These are phyloP conservation scores for Paracanthobrama guichenoti DNA, from an alignment of 2,113 vertebrate species.

Conservation along the genomic window DNA sequence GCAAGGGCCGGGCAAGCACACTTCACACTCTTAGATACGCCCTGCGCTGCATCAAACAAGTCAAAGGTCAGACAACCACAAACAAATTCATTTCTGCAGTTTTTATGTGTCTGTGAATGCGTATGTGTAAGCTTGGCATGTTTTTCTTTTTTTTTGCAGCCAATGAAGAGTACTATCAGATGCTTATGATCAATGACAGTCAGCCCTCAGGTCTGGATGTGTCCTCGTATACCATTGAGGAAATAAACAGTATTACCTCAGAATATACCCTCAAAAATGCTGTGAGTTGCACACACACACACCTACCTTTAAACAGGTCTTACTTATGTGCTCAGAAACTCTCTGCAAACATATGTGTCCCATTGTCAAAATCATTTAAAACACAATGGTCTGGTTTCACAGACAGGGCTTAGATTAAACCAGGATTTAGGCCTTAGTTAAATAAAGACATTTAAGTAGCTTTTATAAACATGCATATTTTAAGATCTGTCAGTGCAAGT, in stretches of 20 bases:
- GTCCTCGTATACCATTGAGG: conserved; percentile 76
- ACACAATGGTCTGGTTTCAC: too few species aligned
- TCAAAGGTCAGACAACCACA: conserved; percentile 76
- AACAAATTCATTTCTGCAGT: not conserved
- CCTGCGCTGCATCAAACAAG: conserved; percentile 82
- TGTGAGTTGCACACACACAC: conserved; percentile 65
- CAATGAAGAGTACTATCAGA: conserved; percentile 84
- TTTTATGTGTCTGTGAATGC: not conserved
- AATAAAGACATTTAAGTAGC: too few species aligned
- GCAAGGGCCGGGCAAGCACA: conserved; percentile 78
- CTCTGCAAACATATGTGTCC: too few species aligned
- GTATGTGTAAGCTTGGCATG: not conserved
- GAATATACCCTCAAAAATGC: conserved; percentile 75
- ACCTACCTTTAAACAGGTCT: not conserved
- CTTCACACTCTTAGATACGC: conserved; percentile 78
- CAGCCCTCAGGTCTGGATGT: conserved; percentile 71
- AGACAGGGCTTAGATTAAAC: too few species aligned
- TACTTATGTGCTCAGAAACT: too few species aligned
- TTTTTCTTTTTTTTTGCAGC: conserved; percentile 65
- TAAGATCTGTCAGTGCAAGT: too few species aligned
- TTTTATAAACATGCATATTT: too few species aligned
- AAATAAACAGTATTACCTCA: conserved; percentile 77
- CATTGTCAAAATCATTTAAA: too few species aligned
- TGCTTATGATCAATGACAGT: conserved; percentile 77
- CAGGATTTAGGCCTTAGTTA: too few species aligned